Evolutionary conservation across 2,888 invertebrate genomes (phyloP).

Genomic region (Nephrotoma flavescens): DNA sequence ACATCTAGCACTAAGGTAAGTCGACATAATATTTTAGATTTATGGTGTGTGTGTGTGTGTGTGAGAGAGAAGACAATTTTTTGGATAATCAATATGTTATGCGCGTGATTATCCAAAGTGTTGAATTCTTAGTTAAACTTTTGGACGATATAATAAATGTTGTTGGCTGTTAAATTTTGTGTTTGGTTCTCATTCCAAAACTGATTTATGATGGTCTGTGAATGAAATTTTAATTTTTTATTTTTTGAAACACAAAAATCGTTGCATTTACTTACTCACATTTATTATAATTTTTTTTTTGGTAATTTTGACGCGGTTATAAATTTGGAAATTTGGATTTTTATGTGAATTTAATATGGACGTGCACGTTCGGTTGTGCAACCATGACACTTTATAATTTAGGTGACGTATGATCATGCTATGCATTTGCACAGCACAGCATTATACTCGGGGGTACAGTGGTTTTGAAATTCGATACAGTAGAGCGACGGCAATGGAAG

Average conservation of each 20-base stretch:
- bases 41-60: too few species aligned
- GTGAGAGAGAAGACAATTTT: neutral
- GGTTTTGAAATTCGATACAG: neutral
- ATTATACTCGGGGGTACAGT: neutral
- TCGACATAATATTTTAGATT: neutral
- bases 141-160: neutral
- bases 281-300: neutral
- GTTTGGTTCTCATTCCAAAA: neutral
- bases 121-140: neutral
- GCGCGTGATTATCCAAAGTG: neutral
- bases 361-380: neutral
- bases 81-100: neutral
- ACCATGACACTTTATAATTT: neutral
- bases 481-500: neutral
- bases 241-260: neutral
- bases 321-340: neutral
- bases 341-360: neutral
- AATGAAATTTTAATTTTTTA: neutral
- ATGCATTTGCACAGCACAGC: neutral
- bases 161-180: neutral
- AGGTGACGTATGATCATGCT: neutral
- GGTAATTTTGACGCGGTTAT: neutral
- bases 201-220: neutral
- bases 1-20: slow-evolving; percentile 76
- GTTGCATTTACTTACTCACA: neutral